Conservation (phyloP, 2,888 invertebrate species). For the Calliopum simillimum region DNA sequence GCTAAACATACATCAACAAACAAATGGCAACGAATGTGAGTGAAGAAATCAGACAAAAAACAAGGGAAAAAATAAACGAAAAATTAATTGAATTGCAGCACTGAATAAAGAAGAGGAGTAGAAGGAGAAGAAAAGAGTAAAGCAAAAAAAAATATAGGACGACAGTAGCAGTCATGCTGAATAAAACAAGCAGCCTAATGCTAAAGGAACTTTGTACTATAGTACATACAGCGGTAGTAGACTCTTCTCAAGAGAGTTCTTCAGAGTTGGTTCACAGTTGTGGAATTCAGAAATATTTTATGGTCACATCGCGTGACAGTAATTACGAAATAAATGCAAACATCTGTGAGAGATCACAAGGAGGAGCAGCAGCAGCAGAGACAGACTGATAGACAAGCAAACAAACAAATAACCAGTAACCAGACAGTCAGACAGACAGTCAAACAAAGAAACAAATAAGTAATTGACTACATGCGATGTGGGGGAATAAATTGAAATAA, state of each 20-base stretch:
- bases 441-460: background rate
- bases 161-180: too few species aligned
- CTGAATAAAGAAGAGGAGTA: background rate
- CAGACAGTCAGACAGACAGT: constrained; percentile 19
- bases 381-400: constrained; percentile 5
- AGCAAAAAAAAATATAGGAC: background rate
- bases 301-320: constrained; percentile 65
- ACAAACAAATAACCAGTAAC: background rate
- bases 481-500: too few species aligned
- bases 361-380: constrained; percentile 37
- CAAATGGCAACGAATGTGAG: background rate
- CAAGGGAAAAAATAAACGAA: constrained; percentile 17
- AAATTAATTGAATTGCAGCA: constrained; percentile 28
- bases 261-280: constrained; percentile 2
- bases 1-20: constrained; percentile 18
- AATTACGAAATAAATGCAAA: constrained; percentile 65
- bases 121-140: background rate
- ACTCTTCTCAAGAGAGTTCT: background rate
- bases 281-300: constrained; percentile 48
- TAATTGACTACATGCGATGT: too few species aligned
- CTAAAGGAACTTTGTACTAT: too few species aligned
- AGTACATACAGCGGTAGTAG: too few species aligned
- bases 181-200: too few species aligned
- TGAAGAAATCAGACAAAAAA: background rate
- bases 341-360: constrained; percentile 61